A percentile compares a stretch with the other conserved stretches of the same genome.
phyloP scores from a whole-genome alignment of 1,140 invertebrate species.

The Pseudachorutes palmiensis region DNA sequence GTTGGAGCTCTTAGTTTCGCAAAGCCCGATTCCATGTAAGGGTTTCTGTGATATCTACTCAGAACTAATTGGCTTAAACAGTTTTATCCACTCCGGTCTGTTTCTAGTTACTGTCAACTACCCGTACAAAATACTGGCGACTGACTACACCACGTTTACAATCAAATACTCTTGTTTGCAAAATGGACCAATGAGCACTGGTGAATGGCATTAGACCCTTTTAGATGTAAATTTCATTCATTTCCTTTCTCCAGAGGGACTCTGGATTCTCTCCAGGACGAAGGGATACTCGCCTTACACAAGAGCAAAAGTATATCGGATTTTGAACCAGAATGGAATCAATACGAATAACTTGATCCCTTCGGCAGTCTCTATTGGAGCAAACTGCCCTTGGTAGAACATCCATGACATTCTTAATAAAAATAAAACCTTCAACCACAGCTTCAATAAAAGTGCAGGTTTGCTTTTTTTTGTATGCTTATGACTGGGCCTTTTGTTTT shows the following conservation, averaged over 20 bases:
- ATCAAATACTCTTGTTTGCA: conserved; percentile 40
- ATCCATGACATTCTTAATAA: background rate
- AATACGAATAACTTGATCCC: background rate
- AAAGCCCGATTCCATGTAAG: conserved; percentile 19
- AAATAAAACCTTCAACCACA: background rate
- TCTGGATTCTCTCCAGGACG: conserved; percentile 4
- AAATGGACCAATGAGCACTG: conserved; percentile 18
- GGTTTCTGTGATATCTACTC: background rate
- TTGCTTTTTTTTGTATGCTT: background rate
- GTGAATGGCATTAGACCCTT: background rate
- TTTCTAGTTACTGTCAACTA: conserved; percentile 16
- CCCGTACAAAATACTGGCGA: conserved; percentile 40
- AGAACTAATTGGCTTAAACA: background rate
- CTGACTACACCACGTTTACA: conserved; percentile 41
- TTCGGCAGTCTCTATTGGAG: background rate
- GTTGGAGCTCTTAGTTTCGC: conserved; percentile 12
- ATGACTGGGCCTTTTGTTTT: background rate
- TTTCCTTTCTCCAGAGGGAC: background rate
- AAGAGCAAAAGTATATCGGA: background rate
- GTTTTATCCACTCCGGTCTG: background rate
- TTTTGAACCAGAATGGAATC: background rate
- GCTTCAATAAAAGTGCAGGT: background rate
- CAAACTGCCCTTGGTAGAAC: background rate
- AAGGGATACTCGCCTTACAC: background rate
- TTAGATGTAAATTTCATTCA: background rate